A percentile compares a stretch with the other conserved stretches of the same genome.
Evolutionary conservation across 23 tunicate genomes (phyloP).

Genomic region (Pegea sp.): DNA sequence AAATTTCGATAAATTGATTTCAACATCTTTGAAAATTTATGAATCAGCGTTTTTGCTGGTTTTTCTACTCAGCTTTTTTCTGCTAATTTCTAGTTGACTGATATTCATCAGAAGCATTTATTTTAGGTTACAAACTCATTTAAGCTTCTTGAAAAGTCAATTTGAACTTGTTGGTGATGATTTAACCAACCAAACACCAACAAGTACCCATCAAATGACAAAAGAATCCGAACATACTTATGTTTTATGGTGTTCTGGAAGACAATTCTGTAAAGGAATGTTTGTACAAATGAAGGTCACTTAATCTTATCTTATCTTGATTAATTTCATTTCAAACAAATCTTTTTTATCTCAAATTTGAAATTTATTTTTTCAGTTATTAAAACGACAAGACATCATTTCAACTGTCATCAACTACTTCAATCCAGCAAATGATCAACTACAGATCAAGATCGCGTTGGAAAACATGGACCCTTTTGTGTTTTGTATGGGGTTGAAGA

Average conservation of each 20-base stretch:
- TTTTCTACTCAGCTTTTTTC: no score
- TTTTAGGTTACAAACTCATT: constrained; percentile 40
- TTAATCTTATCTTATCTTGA: neutral
- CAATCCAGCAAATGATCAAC: constrained; percentile 43
- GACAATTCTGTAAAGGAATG: constrained; percentile 84
- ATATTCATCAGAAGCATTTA: no score
- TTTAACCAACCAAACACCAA: constrained; percentile 30
- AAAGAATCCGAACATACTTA: constrained; percentile 73
- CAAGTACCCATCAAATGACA: constrained; percentile 27
- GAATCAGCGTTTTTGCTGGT: no score
- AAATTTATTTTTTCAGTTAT: constrained; percentile 8
- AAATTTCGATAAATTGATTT: no score
- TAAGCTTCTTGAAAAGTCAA: constrained; percentile 26
- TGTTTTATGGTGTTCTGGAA: constrained; percentile 87
- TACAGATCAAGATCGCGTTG: constrained; percentile 26
- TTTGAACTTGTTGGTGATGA: constrained; percentile 95
- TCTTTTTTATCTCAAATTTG: neutral
- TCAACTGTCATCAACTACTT: constrained; percentile 30
- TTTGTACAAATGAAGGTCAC: constrained; percentile 51
- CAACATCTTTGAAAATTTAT: no score
- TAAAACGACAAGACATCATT: constrained; percentile 70
- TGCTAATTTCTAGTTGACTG: no score
- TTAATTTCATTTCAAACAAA: no score
- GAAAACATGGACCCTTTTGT: constrained; percentile 55
- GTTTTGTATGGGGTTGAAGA: constrained; percentile 51